phyloP scores from a whole-genome alignment of 2,888 invertebrate genomes.

The Cyclophora albipunctata region DNA sequence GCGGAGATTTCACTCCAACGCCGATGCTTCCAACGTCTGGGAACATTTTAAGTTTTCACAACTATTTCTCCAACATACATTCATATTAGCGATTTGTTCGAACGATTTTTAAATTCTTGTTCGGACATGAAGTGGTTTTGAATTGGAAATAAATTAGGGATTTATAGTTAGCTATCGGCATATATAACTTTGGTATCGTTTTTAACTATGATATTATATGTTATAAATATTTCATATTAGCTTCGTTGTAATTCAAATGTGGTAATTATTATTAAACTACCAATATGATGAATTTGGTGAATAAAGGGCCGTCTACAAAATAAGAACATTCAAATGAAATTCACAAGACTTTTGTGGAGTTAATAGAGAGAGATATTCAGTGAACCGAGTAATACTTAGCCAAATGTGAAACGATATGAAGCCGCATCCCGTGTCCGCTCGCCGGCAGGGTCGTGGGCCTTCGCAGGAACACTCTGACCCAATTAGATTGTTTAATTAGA shows the following conservation, averaged over 20 bases:
- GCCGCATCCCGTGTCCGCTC: constrained; percentile 8
- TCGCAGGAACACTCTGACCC: constrained; percentile 25
- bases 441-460: constrained; percentile 5
- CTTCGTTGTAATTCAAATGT: too few relatives aligned
- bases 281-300: not conserved
- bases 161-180: too few relatives aligned
- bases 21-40: constrained; percentile 28
- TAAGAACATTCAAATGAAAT: constrained; percentile 1
- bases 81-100: constrained; percentile 18
- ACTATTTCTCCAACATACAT: constrained; percentile 19
- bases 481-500: constrained; percentile 38
- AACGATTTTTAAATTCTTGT: not conserved
- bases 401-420: constrained; percentile 15
- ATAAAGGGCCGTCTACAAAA: not conserved
- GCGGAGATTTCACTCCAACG: constrained; percentile 40
- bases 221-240: too few relatives aligned
- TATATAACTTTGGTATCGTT: too few relatives aligned
- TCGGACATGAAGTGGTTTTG: too few relatives aligned
- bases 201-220: too few relatives aligned
- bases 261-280: too few relatives aligned
- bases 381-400: constrained; percentile 15
- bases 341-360: constrained; percentile 11
- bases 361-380: constrained; percentile 12
- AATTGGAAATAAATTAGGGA: too few relatives aligned
- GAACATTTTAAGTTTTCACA: constrained; percentile 30